phyloP scores from a whole-genome alignment of 2,888 invertebrate species.

The Leptinotarsa tumamoca region DNA sequence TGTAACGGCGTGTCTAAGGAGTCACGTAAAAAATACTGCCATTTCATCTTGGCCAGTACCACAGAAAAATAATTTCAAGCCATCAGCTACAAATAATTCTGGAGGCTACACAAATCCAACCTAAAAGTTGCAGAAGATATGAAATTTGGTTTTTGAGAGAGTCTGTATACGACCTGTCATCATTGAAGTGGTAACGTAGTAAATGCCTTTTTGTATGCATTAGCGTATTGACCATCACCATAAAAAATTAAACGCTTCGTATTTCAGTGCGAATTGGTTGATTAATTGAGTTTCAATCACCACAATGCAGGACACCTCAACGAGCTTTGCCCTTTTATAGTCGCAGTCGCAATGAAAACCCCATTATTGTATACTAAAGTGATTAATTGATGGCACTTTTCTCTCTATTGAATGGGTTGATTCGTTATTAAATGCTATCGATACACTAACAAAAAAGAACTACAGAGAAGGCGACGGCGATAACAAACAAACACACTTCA shows the following conservation, averaged over 20 bases:
- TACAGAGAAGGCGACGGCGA: no score
- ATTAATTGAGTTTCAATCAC: not conserved
- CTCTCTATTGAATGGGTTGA: not conserved
- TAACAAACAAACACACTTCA: no score
- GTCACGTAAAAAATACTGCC: no score
- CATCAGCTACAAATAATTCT: no score
- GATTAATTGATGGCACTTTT: not conserved
- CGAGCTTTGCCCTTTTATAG: not conserved
- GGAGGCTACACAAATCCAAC: no score
- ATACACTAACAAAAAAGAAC: not conserved
- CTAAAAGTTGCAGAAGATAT: no score
- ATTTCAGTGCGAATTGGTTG: not conserved
- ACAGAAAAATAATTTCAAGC: no score
- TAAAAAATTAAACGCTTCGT: not conserved
- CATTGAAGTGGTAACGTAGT: not conserved
- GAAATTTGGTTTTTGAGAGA: no score
- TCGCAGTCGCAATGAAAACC: not conserved
- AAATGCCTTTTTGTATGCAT: not conserved
- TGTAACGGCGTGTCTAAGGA: no score
- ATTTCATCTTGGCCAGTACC: no score
- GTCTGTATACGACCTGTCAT: not conserved
- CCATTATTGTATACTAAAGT: conserved; percentile 1
- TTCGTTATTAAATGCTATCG: not conserved
- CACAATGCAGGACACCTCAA: not conserved
- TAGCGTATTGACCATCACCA: not conserved